These are phyloP conservation scores for Drosophila melanosoma DNA, from an alignment of 2,888 invertebrate genomes.

Conservation along the genomic window DNA sequence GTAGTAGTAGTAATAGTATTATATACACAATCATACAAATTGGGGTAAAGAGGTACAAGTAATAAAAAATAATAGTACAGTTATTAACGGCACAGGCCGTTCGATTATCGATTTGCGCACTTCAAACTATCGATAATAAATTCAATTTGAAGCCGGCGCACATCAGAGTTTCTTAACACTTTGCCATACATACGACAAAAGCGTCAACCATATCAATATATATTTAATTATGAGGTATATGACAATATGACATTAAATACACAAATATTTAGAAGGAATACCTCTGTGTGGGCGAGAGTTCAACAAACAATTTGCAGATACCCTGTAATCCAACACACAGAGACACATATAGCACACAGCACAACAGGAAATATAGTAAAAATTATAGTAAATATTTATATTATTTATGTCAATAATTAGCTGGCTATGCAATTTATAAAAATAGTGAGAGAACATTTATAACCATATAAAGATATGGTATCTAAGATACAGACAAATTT, in stretches of 20 bases:
- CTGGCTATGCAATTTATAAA: background rate
- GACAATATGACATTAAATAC: constrained; percentile 22
- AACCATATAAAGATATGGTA: background rate
- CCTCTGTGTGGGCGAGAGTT: constrained; percentile 1
- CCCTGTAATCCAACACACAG: constrained; percentile 8
- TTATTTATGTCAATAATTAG: background rate
- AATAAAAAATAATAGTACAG: constrained; percentile 12
- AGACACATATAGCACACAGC: constrained; percentile 1
- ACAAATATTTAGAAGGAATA: constrained; percentile 7
- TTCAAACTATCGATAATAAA: constrained; percentile 5
- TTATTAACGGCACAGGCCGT: constrained; percentile 32
- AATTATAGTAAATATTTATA: too few species aligned
- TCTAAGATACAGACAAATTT: background rate
- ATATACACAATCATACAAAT: constrained; percentile 45
- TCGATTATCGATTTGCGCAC: constrained; percentile 16
- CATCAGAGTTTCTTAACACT: background rate
- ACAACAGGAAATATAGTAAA: background rate
- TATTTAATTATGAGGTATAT: constrained; percentile 28
- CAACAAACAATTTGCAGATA: constrained; percentile 22
- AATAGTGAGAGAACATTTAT: background rate
- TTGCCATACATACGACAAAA: constrained; percentile 40
- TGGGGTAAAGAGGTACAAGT: constrained; percentile 6
- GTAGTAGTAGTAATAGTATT: background rate
- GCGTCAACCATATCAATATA: constrained; percentile 37
- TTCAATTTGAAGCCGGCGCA: constrained; percentile 21